These are phyloP conservation scores for Drosophila anceps DNA, from an alignment of 2,888 invertebrate species.

Conservation along the genomic window DNA sequence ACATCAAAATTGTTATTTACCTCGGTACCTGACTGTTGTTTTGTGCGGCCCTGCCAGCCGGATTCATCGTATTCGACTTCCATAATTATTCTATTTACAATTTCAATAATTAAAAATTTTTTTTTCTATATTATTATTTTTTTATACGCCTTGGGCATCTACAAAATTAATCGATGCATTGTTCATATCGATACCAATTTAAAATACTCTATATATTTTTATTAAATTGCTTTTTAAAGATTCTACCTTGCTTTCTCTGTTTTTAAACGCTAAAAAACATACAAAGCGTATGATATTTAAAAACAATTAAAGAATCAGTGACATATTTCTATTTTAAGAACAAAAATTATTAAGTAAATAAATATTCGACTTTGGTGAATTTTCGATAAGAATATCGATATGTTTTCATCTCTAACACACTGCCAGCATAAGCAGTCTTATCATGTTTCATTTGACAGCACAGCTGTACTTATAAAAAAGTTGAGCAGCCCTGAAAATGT, in stretches of 20 bases:
- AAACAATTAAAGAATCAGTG: no score
- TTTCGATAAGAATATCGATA: neutral
- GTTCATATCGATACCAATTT: slow-evolving; percentile 23
- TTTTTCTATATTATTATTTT: slow-evolving; percentile 30
- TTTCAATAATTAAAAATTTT: slow-evolving; percentile 12
- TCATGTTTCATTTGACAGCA: neutral
- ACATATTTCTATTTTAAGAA: neutral
- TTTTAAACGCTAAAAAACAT: no score
- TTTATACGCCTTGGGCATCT: slow-evolving; percentile 29
- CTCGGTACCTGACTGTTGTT: slow-evolving; percentile 58
- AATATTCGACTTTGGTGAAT: neutral
- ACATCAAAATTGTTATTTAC: slow-evolving; percentile 15
- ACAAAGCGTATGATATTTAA: no score
- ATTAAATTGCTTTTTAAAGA: neutral
- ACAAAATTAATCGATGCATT: slow-evolving; percentile 23
- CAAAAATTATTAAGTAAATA: neutral
- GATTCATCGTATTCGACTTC: slow-evolving; percentile 85
- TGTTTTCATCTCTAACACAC: neutral
- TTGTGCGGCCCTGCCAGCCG: slow-evolving; percentile 82
- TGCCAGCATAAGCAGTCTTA: neutral
- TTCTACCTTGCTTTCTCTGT: neutral
- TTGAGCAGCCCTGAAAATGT: neutral
- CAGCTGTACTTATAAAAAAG: slow-evolving; percentile 4
- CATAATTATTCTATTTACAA: slow-evolving; percentile 59
- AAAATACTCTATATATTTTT: slow-evolving; percentile 15